phyloP scores from a whole-genome alignment of 1,140 invertebrate species.

The Polypedilum vanderplanki region DNA sequence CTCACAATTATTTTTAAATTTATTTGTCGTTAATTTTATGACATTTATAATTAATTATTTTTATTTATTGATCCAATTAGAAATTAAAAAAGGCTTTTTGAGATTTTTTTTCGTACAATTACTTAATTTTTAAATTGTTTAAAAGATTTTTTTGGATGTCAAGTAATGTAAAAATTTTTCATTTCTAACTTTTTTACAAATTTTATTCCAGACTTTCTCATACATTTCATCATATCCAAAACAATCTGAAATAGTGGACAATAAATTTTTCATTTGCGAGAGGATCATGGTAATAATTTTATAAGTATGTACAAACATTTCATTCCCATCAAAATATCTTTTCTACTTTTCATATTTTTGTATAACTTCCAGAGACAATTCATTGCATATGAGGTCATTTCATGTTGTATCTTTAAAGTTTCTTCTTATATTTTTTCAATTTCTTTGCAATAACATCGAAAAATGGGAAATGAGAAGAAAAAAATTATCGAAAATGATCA shows the following conservation, averaged over 20 bases:
- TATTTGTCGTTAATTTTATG: background rate
- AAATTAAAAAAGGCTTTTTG: slow-evolving; percentile 26
- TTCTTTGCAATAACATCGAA: background rate
- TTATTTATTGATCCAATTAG: slow-evolving; percentile 26
- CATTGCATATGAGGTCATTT: slow-evolving; percentile 24
- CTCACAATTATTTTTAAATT: no score
- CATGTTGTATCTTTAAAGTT: slow-evolving; percentile 14
- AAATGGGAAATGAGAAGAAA: background rate
- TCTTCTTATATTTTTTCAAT: background rate
- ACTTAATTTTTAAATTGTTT: background rate
- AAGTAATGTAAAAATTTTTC: background rate
- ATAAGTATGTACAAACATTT: slow-evolving; percentile 13
- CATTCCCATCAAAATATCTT: background rate
- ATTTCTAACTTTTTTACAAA: background rate
- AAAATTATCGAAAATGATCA: background rate
- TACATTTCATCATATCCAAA: background rate
- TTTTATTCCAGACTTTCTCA: background rate
- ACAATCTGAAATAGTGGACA: background rate
- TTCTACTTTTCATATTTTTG: background rate
- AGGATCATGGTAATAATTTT: background rate
- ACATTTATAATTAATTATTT: background rate
- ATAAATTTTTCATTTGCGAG: slow-evolving; percentile 15
- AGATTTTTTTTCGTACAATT: background rate
- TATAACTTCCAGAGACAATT: slow-evolving; percentile 5
- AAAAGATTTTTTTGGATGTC: background rate